Conservation (phyloP, 1,140 invertebrate genomes). For the Sarcophaga peregrina region DNA sequence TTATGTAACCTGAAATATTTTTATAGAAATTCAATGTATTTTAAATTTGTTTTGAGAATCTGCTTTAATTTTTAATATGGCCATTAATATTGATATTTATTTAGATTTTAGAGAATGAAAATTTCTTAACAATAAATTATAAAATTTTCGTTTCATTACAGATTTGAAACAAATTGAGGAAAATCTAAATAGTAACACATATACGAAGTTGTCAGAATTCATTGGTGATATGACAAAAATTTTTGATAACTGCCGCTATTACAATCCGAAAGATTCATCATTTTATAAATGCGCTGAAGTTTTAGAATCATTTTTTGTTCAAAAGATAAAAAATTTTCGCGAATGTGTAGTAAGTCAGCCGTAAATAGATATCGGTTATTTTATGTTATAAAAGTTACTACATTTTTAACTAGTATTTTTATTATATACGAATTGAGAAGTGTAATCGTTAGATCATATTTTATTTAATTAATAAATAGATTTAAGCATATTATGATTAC, state of each 20-base stretch:
- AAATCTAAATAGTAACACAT: constrained; percentile 85
- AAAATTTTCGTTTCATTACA: constrained; percentile 68
- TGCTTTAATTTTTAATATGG: too few species aligned
- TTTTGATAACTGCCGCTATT: constrained; percentile 98
- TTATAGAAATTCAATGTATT: too few species aligned
- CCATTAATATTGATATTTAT: too few species aligned
- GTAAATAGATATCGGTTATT: constrained; percentile 21
- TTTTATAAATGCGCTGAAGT: constrained; percentile 96
- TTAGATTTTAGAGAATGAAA: too few species aligned
- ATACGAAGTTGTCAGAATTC: constrained; percentile 91
- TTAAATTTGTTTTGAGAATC: too few species aligned
- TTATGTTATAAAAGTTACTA: constrained; percentile 7
- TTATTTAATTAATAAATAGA: not conserved
- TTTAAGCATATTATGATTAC: constrained; percentile 6
- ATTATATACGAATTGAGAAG: not conserved
- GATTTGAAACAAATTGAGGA: constrained; percentile 93
- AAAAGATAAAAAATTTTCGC: constrained; percentile 86
- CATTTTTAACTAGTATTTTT: not conserved
- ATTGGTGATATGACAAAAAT: constrained; percentile 98
- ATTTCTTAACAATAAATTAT: too few species aligned
- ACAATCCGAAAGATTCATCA: constrained; percentile 94
- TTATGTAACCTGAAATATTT: too few species aligned
- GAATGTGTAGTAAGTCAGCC: constrained; percentile 71
- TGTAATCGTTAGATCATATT: not conserved
- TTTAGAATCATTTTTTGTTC: constrained; percentile 94